Conservation (phyloP, 2,113 vertebrate genomes). For the Rhabdomys dilectus region DNA sequence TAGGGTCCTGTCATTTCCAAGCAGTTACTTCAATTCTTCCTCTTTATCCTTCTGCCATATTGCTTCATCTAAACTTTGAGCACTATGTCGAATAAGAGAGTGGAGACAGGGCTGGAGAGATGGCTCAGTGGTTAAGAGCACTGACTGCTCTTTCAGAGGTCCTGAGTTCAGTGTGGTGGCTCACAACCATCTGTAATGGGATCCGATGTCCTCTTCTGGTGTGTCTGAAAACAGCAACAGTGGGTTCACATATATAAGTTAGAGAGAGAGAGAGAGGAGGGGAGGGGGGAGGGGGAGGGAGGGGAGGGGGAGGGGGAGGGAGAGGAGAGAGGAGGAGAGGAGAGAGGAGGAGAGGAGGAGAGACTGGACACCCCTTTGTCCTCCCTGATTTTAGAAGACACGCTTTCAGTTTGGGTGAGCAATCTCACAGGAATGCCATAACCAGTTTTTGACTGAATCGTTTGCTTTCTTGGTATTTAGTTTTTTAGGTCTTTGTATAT, state of each 20-base stretch:
- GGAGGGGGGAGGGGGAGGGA: too few species aligned
- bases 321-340: too few species aligned
- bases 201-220: too few species aligned
- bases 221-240: too few species aligned
- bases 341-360: accelerated
- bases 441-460: neutral
- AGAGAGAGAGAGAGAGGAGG: too few species aligned
- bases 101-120: too few species aligned
- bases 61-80: neutral
- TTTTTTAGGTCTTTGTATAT: neutral
- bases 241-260: too few species aligned
- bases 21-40: neutral
- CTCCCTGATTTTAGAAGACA: neutral
- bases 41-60: neutral
- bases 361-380: neutral
- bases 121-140: too few species aligned
- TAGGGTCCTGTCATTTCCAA: neutral
- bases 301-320: too few species aligned
- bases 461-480: neutral
- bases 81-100: neutral
- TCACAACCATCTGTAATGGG: too few species aligned
- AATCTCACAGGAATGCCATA: neutral
- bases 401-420: neutral
- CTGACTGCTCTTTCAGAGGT: too few species aligned
- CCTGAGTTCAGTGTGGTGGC: too few species aligned